Evolutionary conservation across 2,113 vertebrate genomes (phyloP).

Genomic region (Catharus bicknelli): DNA sequence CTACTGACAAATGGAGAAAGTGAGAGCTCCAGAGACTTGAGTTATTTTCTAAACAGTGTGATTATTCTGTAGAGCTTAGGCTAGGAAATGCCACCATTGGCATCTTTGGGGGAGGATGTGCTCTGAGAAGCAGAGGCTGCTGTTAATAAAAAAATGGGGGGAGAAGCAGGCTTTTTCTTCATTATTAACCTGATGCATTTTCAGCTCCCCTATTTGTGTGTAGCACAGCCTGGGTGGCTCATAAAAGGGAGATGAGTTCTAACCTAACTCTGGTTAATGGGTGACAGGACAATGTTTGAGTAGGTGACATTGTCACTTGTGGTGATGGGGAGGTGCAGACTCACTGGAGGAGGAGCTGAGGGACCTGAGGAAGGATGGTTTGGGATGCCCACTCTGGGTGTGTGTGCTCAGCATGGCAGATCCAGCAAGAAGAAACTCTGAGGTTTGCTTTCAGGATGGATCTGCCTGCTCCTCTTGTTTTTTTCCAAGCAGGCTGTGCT

Average conservation of each 20-base stretch:
- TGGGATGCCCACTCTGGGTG: not conserved
- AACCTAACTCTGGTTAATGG: not conserved
- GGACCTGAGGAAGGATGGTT: not conserved
- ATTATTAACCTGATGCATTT: not conserved
- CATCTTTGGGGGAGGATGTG: not conserved
- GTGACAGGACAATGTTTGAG: not conserved
- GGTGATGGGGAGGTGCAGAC: not conserved
- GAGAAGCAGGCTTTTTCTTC: not conserved
- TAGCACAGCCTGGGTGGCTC: not conserved
- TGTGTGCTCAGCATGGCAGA: not conserved
- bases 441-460: not conserved
- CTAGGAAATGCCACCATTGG: slow-evolving; percentile 10
- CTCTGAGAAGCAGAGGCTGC: not conserved
- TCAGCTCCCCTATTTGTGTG: not conserved
- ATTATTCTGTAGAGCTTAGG: slow-evolving; percentile 31
- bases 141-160: not conserved
- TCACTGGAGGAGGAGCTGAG: not conserved
- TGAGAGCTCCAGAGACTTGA: slow-evolving; percentile 26
- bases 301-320: not conserved
- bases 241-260: not conserved
- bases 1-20: slow-evolving; percentile 55
- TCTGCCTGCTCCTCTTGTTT: not conserved
- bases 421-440: not conserved
- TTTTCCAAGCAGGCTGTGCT: not conserved
- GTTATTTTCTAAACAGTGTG: slow-evolving; percentile 40